A percentile compares a stretch with the other conserved stretches of the same genome.
phyloP scores from a whole-genome alignment of 2,113 vertebrate genomes.

The Galemys pyrenaicus region DNA sequence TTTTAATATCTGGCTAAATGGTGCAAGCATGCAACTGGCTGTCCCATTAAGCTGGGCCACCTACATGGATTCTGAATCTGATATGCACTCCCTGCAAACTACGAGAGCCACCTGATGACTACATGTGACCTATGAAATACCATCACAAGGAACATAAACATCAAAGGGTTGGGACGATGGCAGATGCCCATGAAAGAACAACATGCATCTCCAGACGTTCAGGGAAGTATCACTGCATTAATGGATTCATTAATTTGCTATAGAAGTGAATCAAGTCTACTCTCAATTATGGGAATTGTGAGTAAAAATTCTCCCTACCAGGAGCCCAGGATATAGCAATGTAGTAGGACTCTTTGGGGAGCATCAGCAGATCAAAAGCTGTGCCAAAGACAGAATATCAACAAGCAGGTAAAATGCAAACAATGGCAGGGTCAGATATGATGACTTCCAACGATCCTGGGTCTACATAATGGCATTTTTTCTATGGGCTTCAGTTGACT shows the following conservation, averaged over 20 bases:
- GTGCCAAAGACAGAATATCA: not conserved
- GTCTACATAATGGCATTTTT: slow-evolving; percentile 12
- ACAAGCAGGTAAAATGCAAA: slow-evolving; percentile 3
- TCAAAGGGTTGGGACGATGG: slow-evolving; percentile 46
- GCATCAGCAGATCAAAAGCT: not conserved
- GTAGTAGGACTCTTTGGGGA: not conserved
- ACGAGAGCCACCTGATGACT: slow-evolving; percentile 18
- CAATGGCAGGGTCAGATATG: not conserved
- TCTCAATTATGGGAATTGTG: not conserved
- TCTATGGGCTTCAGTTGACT: not conserved
- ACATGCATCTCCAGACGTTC: not conserved
- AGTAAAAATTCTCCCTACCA: slow-evolving; percentile 30
- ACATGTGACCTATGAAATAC: slow-evolving; percentile 6
- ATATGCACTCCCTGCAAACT: slow-evolving; percentile 17
- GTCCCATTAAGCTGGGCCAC: not conserved
- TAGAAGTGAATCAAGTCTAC: slow-evolving; percentile 11
- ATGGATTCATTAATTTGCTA: slow-evolving; percentile 32
- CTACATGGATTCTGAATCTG: slow-evolving; percentile 10
- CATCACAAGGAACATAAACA: slow-evolving; percentile 12
- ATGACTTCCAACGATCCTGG: not conserved
- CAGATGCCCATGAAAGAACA: not conserved
- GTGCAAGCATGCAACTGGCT: not conserved
- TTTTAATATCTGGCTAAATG: slow-evolving; percentile 9
- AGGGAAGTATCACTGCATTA: slow-evolving; percentile 26
- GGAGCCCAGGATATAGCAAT: slow-evolving; percentile 15